These are phyloP conservation scores for Exocentrus adspersus DNA, from an alignment of 2,888 invertebrate genomes.

Conservation along the genomic window DNA sequence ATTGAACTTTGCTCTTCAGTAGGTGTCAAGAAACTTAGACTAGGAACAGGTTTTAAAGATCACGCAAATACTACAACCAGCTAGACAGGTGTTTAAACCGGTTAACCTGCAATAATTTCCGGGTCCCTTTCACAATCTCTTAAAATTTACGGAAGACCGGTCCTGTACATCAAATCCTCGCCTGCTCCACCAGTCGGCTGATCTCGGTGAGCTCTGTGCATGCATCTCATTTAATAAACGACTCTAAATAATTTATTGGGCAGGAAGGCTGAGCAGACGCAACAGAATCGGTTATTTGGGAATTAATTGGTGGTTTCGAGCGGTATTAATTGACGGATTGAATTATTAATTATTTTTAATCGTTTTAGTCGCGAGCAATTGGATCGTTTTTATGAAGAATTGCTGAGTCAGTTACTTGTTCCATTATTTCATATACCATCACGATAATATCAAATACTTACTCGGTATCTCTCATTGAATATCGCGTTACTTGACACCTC, in stretches of 20 bases:
- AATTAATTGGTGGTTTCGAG: not conserved
- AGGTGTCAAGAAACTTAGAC: no score
- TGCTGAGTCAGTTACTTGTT: no score
- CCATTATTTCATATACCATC: no score
- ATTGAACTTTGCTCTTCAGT: no score
- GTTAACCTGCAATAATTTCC: no score
- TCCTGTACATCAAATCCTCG: constrained; percentile 1
- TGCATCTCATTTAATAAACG: constrained; percentile 20
- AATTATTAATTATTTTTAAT: not conserved
- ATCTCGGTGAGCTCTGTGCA: constrained; percentile 8
- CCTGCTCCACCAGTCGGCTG: not conserved
- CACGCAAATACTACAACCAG: no score
- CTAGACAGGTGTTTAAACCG: no score
- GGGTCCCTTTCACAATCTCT: no score
- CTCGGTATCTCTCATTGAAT: no score
- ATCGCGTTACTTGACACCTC: not conserved
- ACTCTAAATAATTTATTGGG: constrained; percentile 4
- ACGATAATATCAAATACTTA: no score
- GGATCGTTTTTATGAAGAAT: not conserved
- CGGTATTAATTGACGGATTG: not conserved
- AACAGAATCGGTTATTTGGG: not conserved
- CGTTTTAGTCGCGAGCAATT: not conserved
- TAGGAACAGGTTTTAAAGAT: no score
- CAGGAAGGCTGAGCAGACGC: not conserved
- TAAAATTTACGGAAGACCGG: no score